Percentiles rank a stretch among this genome's conserved stretches.
phyloP scores from a whole-genome alignment of 1,140 invertebrate genomes.

The Nasonia giraulti region DNA sequence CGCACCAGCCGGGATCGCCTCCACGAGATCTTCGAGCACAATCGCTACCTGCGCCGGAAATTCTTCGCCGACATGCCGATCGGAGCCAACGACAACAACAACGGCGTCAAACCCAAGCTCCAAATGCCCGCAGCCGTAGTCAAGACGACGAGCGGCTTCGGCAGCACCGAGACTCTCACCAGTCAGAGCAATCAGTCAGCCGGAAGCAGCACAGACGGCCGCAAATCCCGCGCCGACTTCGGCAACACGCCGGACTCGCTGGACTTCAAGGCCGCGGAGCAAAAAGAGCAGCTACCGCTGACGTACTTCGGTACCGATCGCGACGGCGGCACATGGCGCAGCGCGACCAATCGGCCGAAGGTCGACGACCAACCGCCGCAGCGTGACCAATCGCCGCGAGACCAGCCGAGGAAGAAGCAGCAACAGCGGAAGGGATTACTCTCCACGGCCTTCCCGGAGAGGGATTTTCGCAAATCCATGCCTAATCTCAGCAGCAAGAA shows the following conservation, averaged over 20 bases:
- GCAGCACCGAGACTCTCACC: slow-evolving; percentile 70
- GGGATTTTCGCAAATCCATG: slow-evolving; percentile 52
- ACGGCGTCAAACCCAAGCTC: not conserved
- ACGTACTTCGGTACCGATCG: slow-evolving; percentile 39
- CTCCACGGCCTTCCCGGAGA: not conserved
- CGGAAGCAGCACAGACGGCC: slow-evolving; percentile 63
- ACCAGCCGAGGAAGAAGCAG: not conserved
- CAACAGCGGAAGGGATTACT: not conserved
- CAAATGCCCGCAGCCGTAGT: not conserved
- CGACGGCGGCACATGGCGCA: slow-evolving; percentile 34
- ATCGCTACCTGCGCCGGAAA: slow-evolving; percentile 66
- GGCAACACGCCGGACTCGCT: slow-evolving; percentile 61
- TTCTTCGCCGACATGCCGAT: slow-evolving; percentile 62
- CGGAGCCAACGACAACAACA: not conserved
- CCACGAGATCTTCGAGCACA: slow-evolving; percentile 72
- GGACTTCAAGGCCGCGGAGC: slow-evolving; percentile 35
- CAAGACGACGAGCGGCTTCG: slow-evolving; percentile 53
- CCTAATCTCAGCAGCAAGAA: slow-evolving; percentile 42
- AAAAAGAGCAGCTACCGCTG: not conserved
- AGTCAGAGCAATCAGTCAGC: slow-evolving; percentile 72
- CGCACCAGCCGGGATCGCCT: slow-evolving; percentile 66
- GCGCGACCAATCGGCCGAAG: not conserved
- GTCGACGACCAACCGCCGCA: not conserved
- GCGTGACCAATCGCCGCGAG: not conserved
- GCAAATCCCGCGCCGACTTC: slow-evolving; percentile 63